These are phyloP conservation scores for Babylonia areolata DNA, from an alignment of 1,140 invertebrate genomes.

Conservation along the genomic window DNA sequence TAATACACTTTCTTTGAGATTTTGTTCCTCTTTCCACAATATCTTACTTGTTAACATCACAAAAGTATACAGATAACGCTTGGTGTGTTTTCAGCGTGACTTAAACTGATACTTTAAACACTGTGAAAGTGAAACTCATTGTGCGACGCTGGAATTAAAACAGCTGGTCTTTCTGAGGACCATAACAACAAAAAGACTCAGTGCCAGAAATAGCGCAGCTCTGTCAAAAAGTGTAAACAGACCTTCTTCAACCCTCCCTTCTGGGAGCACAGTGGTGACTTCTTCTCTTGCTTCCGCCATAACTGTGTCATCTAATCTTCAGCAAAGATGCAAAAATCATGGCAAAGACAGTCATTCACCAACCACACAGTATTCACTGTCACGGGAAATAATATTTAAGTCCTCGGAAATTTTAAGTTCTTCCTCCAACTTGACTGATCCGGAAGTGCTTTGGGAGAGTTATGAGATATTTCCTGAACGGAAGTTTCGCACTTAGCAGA, in stretches of 20 bases:
- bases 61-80: too few relatives aligned
- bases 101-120: not conserved
- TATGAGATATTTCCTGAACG: slow-evolving; percentile 1
- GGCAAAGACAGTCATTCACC: not conserved
- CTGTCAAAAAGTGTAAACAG: not conserved
- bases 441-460: not conserved
- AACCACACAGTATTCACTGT: not conserved
- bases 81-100: too few relatives aligned
- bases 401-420: not conserved
- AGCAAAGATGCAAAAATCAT: not conserved
- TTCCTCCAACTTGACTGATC: not conserved
- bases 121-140: not conserved
- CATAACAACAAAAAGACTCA: not conserved
- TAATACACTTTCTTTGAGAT: too few relatives aligned
- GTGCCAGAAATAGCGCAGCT: slow-evolving; percentile 3
- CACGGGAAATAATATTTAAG: not conserved
- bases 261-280: not conserved
- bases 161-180: not conserved
- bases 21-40: too few relatives aligned
- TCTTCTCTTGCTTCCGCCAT: not conserved
- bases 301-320: not conserved
- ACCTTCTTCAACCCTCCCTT: not conserved
- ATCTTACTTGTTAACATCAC: not conserved
- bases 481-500: not conserved
- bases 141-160: not conserved